Evolutionary conservation across 2,888 invertebrate genomes (phyloP).

Genomic region (Pollenia labialis): DNA sequence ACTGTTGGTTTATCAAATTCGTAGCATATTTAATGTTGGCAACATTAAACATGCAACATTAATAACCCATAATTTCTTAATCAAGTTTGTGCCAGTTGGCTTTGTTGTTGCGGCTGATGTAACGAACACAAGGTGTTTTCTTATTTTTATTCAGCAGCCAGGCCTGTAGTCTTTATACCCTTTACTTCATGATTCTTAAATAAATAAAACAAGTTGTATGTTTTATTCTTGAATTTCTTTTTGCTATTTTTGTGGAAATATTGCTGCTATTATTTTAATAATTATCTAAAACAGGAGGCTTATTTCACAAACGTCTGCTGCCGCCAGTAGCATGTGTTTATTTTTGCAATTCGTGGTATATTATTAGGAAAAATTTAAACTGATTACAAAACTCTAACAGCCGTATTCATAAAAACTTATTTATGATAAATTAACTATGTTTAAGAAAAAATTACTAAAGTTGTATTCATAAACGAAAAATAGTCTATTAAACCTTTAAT

Average conservation of each 20-base stretch:
- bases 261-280: slow-evolving; percentile 18
- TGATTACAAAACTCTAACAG: too few relatives aligned
- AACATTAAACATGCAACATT: slow-evolving; percentile 62
- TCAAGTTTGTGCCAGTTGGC: slow-evolving; percentile 32
- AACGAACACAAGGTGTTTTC: slow-evolving; percentile 19
- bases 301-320: not conserved
- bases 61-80: slow-evolving; percentile 68
- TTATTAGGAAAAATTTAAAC: too few relatives aligned
- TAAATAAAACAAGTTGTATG: not conserved
- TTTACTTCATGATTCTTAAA: slow-evolving; percentile 32
- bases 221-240: not conserved
- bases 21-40: slow-evolving; percentile 21
- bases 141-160: not conserved
- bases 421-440: too few relatives aligned
- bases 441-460: too few relatives aligned
- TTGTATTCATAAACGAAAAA: too few relatives aligned
- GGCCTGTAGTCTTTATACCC: slow-evolving; percentile 12
- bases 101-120: not conserved
- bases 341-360: not conserved
- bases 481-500: too few relatives aligned
- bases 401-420: too few relatives aligned
- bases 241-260: slow-evolving; percentile 5
- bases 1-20: not conserved
- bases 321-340: slow-evolving; percentile 3
- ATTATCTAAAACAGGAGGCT: not conserved